Evolutionary conservation across 37 sponge, comb jelly and placozoan species (phyloP), one percentile per base, ranked within the genome.

Genomic region (Beroe forskalii): DNA sequence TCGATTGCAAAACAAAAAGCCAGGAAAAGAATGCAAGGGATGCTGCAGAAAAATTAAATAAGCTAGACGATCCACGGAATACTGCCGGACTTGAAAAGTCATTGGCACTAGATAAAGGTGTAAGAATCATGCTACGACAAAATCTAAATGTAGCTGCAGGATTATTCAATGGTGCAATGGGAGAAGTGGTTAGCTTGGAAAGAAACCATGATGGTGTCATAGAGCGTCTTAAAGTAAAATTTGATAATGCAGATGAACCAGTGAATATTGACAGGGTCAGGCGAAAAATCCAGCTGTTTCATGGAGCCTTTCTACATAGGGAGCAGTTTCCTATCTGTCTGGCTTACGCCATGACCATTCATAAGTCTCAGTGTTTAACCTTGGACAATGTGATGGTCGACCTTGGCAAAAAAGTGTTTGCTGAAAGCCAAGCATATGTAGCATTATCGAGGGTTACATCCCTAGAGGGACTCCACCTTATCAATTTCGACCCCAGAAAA

Each of bases 371-470:
- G 62, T 91, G 93, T 17, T 66, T 93, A 39, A 91, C 92, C 19
- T 44, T 94, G 28, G 72, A 91, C 41, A 90, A 67, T 91, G 94
- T 92, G 19, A 92, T 94, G 22, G 41, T 90, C 9, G 94, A 94
- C 62, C 93, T 94, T 27, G 76, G 76, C 8, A 72, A 36, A 12
- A 40, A 92, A 62, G 94, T 91, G 3, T 97, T 97, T 91, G 96
- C 93, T 27, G 91, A 89, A 20, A 95, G 97, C 8, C 97, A 97
- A 72, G 96, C 96, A 0, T 97, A 97, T 67, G 97, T 97, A 3
- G 96, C 96, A 2, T 92, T 97, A 40, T 97, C 97, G 0, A 62
- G 97, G 67, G 95, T 94, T 4, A 43, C 86, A 39, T 95, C 94
- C 35, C 91, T 97, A 38, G 62, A 91, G 28, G 90, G 92, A 6